These are phyloP conservation scores for Phoenicopterus ruber DNA, from an alignment of 2,113 vertebrate species.

Conservation along the genomic window DNA sequence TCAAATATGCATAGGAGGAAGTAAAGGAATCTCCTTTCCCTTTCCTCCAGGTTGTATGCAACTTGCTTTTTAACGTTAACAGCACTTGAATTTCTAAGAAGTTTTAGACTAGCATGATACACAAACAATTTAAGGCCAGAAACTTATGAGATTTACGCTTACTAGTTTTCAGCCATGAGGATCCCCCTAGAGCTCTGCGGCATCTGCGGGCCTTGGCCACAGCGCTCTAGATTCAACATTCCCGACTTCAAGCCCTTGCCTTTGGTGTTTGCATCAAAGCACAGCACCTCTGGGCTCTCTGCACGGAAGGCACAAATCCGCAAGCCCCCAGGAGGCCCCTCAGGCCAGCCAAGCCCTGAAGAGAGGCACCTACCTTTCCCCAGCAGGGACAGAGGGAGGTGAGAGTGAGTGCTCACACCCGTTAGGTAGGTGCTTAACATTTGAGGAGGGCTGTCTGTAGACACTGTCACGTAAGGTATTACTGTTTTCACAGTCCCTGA, in stretches of 20 bases:
- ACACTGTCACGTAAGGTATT: fast-evolving
- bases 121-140: not conserved
- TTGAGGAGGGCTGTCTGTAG: not conserved
- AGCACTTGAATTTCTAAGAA: not conserved
- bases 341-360: not conserved
- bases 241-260: not conserved
- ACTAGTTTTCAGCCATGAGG: not conserved
- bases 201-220: not conserved
- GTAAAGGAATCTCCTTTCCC: not conserved
- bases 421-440: not conserved
- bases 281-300: not conserved
- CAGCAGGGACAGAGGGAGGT: not conserved
- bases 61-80: not conserved
- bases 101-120: not conserved
- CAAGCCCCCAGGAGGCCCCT: not conserved
- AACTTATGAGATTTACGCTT: not conserved
- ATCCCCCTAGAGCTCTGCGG: not conserved
- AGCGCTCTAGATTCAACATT: not conserved
- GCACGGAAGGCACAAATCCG: not conserved
- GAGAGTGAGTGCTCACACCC: not conserved
- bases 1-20: not conserved
- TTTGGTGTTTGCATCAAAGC: not conserved
- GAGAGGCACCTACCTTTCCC: not conserved
- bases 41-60: not conserved
- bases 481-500: not conserved